Percentiles rank a stretch among this genome's conserved stretches.
phyloP scores from a whole-genome alignment of 2,888 invertebrate species.

The Linnaemya vulpina region DNA sequence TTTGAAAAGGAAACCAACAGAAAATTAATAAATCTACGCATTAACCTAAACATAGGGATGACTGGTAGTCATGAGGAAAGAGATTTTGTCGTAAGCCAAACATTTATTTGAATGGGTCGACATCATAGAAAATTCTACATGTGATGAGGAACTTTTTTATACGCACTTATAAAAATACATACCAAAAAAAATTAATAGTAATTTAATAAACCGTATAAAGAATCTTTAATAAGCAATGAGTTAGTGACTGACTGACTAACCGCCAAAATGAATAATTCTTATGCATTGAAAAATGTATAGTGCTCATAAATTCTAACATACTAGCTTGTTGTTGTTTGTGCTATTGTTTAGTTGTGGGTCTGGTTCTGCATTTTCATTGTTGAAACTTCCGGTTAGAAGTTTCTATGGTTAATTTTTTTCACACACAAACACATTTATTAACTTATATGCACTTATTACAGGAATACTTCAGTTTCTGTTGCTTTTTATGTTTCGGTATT shows the following conservation, averaged over 20 bases:
- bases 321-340: neutral
- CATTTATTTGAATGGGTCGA: constrained; percentile 47
- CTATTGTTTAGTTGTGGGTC: constrained; percentile 24
- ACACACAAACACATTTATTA: constrained; percentile 17
- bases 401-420: constrained; percentile 47
- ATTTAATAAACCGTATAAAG: constrained; percentile 48
- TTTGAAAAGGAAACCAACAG: constrained; percentile 53
- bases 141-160: constrained; percentile 33
- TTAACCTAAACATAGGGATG: neutral
- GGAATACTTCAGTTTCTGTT: neutral
- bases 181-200: constrained; percentile 46
- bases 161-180: constrained; percentile 53
- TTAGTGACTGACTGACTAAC: neutral
- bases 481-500: constrained; percentile 38
- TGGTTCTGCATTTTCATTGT: constrained; percentile 66
- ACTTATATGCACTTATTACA: constrained; percentile 37
- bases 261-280: constrained; percentile 17
- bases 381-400: constrained; percentile 67
- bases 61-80: constrained; percentile 1
- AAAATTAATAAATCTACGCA: constrained; percentile 49
- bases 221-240: constrained; percentile 38
- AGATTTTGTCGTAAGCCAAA: constrained; percentile 24
- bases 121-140: constrained; percentile 12
- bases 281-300: constrained; percentile 31
- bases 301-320: constrained; percentile 57